Evolutionary conservation across 2,113 vertebrate genomes (phyloP), one percentile per base, ranked within the genome.

Genomic region (Patagioenas fasciata): DNA sequence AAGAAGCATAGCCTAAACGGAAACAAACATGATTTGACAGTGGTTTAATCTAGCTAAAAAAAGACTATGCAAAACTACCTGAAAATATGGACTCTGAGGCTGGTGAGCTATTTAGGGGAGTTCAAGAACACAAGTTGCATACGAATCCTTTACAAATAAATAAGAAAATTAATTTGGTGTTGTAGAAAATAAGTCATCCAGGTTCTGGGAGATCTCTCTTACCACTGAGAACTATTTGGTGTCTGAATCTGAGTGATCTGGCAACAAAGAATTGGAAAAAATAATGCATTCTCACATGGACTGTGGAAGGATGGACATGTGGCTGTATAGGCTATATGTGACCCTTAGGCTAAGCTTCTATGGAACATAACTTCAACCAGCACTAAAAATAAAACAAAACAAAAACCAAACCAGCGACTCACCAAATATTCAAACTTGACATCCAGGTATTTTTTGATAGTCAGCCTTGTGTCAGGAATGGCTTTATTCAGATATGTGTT

Each of bases 391-490:
- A 79, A 53, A 57, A 15, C 51, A 51, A 53, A 15, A 11, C 32
- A 31, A 36, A 20, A 28, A 77, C 36, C 3, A 57, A 42, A 11
- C 20, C 61, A 15, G 24, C 34, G 67, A 47, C 98, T 98, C 88
- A 99, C 99, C 98, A 99, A 97, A 93, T 99, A 99, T 78, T 99
- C 99, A 90, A 99, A 99, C 97, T 99, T 99, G 81, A 99, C 99
- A 47, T 99, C 99, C 97, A 99, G 98, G 96, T 99, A 99, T 91
- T 99, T 99, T 96, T 99, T 98, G 97, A 99, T 99, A 96, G 99
- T 99, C 96, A 99, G 98, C 79, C 99, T 99, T 5, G 99, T 99
- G 98, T 99, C 99, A 3, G 99, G 99, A 97, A 99, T 99, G 92
- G 99, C 99, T 96, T 99, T 99, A 93, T 99, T 98, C 83, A 99